These are phyloP conservation scores for Lithophane leautieri DNA, from an alignment of 2,888 invertebrate genomes.

Conservation along the genomic window DNA sequence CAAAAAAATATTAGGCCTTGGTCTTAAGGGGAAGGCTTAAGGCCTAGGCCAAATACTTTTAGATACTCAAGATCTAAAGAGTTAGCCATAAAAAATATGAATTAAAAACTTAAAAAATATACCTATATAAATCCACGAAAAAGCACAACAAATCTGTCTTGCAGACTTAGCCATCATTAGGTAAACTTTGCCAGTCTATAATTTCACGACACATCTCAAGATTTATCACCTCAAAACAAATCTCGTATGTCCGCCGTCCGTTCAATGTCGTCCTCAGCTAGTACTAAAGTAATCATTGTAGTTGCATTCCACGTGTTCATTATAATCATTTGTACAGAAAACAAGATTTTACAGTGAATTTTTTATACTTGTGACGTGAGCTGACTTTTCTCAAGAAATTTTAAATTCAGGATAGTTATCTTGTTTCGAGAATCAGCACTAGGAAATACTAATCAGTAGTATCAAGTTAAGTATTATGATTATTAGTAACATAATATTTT, in stretches of 20 bases:
- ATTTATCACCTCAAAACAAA: conserved; percentile 52
- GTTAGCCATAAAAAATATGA: too few relatives aligned
- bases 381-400: background rate
- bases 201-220: conserved; percentile 24
- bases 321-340: conserved; percentile 26
- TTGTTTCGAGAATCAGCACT: background rate
- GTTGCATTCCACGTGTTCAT: conserved; percentile 19
- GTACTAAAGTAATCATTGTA: conserved; percentile 11
- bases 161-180: background rate
- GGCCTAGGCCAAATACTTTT: too few relatives aligned
- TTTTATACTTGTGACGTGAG: conserved; percentile 4
- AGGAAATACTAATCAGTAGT: too few relatives aligned
- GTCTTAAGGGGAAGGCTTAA: too few relatives aligned
- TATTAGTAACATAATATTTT: too few relatives aligned
- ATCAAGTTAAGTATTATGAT: too few relatives aligned
- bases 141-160: background rate
- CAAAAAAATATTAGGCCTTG: too few relatives aligned
- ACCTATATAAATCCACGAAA: too few relatives aligned
- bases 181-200: background rate
- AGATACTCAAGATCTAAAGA: too few relatives aligned
- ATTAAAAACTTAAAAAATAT: too few relatives aligned
- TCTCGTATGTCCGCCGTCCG: conserved; percentile 31
- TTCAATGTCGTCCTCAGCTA: conserved; percentile 50
- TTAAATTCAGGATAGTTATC: background rate
- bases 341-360: conserved; percentile 17